These are phyloP conservation scores for Plutomurus gul DNA, from an alignment of 1,140 invertebrate species.

Conservation along the genomic window DNA sequence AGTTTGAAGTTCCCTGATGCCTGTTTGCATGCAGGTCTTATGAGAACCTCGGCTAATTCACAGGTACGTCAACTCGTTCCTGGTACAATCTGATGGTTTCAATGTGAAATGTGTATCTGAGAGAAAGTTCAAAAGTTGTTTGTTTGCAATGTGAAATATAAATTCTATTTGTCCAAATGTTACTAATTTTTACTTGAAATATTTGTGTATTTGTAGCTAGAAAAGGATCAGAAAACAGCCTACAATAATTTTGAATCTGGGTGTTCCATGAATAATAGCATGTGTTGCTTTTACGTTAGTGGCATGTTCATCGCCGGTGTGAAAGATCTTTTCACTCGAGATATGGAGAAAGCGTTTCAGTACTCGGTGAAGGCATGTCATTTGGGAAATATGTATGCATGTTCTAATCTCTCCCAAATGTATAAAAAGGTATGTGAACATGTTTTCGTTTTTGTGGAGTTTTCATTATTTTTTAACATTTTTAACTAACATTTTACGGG, in stretches of 20 bases:
- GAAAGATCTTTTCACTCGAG: slow-evolving; percentile 67
- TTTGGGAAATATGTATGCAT: slow-evolving; percentile 78
- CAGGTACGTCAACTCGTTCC: slow-evolving; percentile 46
- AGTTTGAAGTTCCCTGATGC: slow-evolving; percentile 68
- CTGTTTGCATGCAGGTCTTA: slow-evolving; percentile 75
- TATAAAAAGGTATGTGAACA: slow-evolving; percentile 60
- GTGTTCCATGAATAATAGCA: slow-evolving; percentile 68
- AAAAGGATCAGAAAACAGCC: slow-evolving; percentile 60
- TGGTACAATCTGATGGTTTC: not conserved
- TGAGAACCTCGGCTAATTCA: slow-evolving; percentile 64
- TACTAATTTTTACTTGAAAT: not conserved
- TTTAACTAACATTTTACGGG: too few species aligned
- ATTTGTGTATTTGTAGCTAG: slow-evolving; percentile 45
- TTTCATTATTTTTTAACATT: not conserved
- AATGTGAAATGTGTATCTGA: too few species aligned
- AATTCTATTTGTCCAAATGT: too few species aligned
- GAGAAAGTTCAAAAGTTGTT: too few species aligned
- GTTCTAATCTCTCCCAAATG: slow-evolving; percentile 84
- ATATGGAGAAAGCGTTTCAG: slow-evolving; percentile 76
- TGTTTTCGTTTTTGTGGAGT: not conserved
- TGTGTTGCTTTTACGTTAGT: slow-evolving; percentile 79
- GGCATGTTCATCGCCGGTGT: slow-evolving; percentile 76
- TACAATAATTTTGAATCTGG: slow-evolving; percentile 71
- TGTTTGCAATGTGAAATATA: too few species aligned
- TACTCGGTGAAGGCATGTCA: slow-evolving; percentile 77